phyloP scores from a whole-genome alignment of 2,888 invertebrate species.

The Orchestes rusci region DNA sequence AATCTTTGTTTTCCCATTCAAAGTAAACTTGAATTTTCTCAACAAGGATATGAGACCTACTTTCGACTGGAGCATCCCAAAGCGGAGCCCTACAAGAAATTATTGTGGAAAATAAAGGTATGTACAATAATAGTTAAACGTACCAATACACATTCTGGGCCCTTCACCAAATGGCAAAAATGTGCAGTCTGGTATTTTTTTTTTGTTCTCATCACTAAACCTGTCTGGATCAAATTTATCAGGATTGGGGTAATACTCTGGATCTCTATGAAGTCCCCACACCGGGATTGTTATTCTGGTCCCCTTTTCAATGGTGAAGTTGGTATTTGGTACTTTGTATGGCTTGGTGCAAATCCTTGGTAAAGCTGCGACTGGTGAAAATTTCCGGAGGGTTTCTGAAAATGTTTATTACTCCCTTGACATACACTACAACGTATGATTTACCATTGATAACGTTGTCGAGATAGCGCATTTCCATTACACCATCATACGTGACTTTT shows the following conservation, averaged over 20 bases:
- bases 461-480: constrained; percentile 15
- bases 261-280: constrained; percentile 34
- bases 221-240: constrained; percentile 26
- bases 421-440: too few species aligned
- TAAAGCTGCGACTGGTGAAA: background rate
- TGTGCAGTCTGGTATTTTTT: constrained; percentile 6
- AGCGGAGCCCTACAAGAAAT: constrained; percentile 17
- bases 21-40: constrained; percentile 20
- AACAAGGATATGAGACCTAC: constrained; percentile 19
- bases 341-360: constrained; percentile 1
- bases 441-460: constrained; percentile 26
- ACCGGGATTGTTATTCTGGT: constrained; percentile 27
- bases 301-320: background rate
- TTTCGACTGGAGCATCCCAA: constrained; percentile 21
- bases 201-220: constrained; percentile 6
- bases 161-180: constrained; percentile 19
- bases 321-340: background rate
- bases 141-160: constrained; percentile 17
- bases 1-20: constrained; percentile 20
- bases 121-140: too few species aligned
- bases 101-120: background rate
- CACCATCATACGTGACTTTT: constrained; percentile 17
- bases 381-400: constrained; percentile 3
- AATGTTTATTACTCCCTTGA: too few species aligned
- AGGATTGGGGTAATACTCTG: constrained; percentile 39